A percentile compares a stretch with the other conserved stretches of the same genome.
Evolutionary conservation across 2,888 invertebrate species (phyloP).

Genomic region (Xanthia icteritia): DNA sequence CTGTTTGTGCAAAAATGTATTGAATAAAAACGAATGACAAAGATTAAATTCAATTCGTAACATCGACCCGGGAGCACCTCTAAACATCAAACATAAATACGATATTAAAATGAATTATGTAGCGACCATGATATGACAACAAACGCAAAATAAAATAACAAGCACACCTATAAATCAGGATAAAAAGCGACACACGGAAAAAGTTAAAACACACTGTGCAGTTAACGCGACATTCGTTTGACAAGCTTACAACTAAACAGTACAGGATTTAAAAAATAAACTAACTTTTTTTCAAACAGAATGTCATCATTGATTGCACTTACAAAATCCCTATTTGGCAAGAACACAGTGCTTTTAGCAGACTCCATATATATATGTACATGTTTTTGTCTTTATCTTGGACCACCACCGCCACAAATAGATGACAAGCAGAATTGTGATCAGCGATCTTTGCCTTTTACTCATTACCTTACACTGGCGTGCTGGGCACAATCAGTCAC

Average conservation of each 20-base stretch:
- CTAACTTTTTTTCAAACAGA: slow-evolving; percentile 32
- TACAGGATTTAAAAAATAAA: neutral
- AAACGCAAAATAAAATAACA: slow-evolving; percentile 74
- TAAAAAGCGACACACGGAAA: slow-evolving; percentile 83
- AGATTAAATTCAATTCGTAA: slow-evolving; percentile 2
- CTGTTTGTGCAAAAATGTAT: slow-evolving; percentile 10
- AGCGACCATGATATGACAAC: slow-evolving; percentile 68
- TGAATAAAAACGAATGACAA: neutral
- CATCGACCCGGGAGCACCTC: slow-evolving; percentile 14
- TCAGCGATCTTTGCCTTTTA: neutral
- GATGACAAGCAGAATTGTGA: neutral
- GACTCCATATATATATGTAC: slow-evolving; percentile 18
- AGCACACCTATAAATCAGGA: slow-evolving; percentile 72
- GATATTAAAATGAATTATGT: slow-evolving; percentile 26
- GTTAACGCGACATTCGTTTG: slow-evolving; percentile 59
- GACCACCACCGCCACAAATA: slow-evolving; percentile 10
- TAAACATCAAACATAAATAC: slow-evolving; percentile 27
- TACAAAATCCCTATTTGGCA: slow-evolving; percentile 51
- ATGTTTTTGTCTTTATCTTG: slow-evolving; percentile 11
- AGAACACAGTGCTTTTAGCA: slow-evolving; percentile 60
- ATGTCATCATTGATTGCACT: slow-evolving; percentile 46
- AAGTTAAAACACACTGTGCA: slow-evolving; percentile 75
- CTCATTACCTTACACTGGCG: neutral
- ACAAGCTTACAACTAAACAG: slow-evolving; percentile 23
- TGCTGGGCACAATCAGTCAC: neutral